Evolutionary conservation across 2,113 vertebrate species (phyloP).

Genomic region (Heterochromis multidens): DNA sequence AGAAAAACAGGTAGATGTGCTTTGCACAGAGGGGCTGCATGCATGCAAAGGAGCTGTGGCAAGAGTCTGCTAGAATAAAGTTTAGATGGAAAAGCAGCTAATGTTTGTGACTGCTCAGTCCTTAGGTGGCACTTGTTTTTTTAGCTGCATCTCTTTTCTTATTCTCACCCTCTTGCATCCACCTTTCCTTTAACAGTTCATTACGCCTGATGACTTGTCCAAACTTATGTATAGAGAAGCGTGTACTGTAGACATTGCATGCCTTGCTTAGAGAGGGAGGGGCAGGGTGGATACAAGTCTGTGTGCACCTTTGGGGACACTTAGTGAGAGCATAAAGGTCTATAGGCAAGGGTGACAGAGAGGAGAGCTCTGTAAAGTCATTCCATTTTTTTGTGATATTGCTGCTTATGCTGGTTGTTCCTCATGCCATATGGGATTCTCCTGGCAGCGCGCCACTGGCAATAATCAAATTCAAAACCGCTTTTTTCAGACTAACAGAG

Average conservation of each 20-base stretch:
- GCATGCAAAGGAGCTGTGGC: no score
- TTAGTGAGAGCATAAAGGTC: background rate
- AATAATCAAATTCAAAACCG: background rate
- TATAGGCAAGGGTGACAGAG: background rate
- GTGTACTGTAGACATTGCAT: background rate
- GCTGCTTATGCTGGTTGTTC: background rate
- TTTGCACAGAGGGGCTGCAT: no score
- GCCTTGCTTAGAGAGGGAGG: background rate
- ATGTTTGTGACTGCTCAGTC: background rate
- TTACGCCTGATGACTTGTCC: background rate
- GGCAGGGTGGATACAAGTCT: background rate
- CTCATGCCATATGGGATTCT: background rate
- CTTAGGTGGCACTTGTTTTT: background rate
- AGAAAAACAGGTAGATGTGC: no score
- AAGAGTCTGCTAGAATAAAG: no score
- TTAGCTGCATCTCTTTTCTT: background rate
- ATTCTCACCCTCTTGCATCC: rapidly evolving
- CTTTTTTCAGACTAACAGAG: background rate
- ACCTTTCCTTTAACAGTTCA: background rate
- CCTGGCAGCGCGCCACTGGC: background rate
- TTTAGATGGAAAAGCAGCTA: no score
- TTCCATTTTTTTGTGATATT: background rate
- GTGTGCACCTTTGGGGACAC: background rate
- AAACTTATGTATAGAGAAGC: background rate
- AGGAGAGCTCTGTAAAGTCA: background rate